Percentiles rank a stretch among this genome's conserved stretches.
These are phyloP conservation scores for Lethenteron reissneri DNA, from an alignment of 2,113 vertebrate genomes.

Conservation along the genomic window DNA sequence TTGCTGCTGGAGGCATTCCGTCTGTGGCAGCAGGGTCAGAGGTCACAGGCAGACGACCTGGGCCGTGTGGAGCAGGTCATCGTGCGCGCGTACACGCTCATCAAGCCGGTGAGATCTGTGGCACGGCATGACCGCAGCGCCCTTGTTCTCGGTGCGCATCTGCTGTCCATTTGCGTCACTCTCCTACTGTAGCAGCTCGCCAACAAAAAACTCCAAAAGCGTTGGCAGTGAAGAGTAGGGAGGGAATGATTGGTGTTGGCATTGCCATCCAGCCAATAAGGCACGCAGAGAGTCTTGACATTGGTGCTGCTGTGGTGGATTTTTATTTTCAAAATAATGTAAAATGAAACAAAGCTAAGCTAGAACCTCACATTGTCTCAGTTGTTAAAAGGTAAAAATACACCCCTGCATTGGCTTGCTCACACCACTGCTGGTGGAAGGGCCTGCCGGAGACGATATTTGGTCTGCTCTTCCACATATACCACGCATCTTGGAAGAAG, in stretches of 20 bases:
- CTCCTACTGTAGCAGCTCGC: neutral
- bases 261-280: neutral
- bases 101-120: slow-evolving; percentile 51
- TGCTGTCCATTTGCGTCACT: neutral
- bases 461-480: too few relatives aligned
- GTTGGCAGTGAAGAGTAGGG: too few relatives aligned
- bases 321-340: too few relatives aligned
- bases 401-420: too few relatives aligned
- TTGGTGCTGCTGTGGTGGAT: too few relatives aligned
- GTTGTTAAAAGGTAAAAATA: too few relatives aligned
- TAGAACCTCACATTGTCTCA: too few relatives aligned
- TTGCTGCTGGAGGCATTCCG: slow-evolving; percentile 76
- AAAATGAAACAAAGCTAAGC: too few relatives aligned
- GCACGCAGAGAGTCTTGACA: neutral
- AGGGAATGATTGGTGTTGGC: neutral
- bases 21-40: slow-evolving; percentile 96
- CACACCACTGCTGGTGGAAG: too few relatives aligned
- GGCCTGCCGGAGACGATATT: too few relatives aligned
- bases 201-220: too few relatives aligned
- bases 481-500: too few relatives aligned
- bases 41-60: slow-evolving; percentile 71
- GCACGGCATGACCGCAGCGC: neutral
- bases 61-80: slow-evolving; percentile 85
- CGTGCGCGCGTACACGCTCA: slow-evolving; percentile 94
- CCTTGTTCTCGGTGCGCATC: neutral